Conservation (phyloP, 92 coral and sea anemone species). For the Epizoanthus fatuus region DNA sequence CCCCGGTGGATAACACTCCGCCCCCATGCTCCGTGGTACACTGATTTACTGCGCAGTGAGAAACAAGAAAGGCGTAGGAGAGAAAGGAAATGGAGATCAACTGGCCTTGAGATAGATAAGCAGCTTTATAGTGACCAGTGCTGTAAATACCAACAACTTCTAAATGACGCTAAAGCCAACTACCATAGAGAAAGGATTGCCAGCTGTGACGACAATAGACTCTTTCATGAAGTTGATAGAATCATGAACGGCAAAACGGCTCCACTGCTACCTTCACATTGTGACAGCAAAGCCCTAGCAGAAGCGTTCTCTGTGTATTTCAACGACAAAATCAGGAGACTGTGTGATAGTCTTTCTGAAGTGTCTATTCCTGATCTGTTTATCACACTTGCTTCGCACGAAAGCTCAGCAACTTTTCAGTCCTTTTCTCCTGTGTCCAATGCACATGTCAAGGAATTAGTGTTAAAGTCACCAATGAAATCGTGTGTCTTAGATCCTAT, state of each 20-base stretch:
- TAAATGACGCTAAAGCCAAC: constrained; percentile 25
- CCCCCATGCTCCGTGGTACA: too few relatives aligned
- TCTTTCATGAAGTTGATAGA: constrained; percentile 42
- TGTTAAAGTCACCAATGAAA: not conserved
- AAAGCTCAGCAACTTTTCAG: not conserved
- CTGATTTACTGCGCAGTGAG: too few relatives aligned
- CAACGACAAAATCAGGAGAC: constrained; percentile 16
- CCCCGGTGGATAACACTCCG: too few relatives aligned
- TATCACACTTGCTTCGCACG: not conserved
- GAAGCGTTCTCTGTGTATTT: constrained; percentile 36
- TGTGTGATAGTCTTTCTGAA: constrained; percentile 3
- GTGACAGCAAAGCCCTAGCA: constrained; percentile 4
- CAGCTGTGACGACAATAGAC: constrained; percentile 27
- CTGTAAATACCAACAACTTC: not conserved
- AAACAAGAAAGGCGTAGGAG: not conserved
- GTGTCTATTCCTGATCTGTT: not conserved
- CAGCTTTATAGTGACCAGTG: constrained; percentile 6
- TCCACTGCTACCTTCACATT: too few relatives aligned
- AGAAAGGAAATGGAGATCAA: constrained; percentile 6
- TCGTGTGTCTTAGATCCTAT: not conserved
- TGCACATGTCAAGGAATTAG: not conserved
- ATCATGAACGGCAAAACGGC: not conserved
- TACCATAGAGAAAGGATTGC: not conserved
- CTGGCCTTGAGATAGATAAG: constrained; percentile 1
- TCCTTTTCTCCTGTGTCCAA: not conserved